These are phyloP conservation scores for Chymomyza caudatula DNA, from an alignment of 2,888 invertebrate species.

Conservation along the genomic window DNA sequence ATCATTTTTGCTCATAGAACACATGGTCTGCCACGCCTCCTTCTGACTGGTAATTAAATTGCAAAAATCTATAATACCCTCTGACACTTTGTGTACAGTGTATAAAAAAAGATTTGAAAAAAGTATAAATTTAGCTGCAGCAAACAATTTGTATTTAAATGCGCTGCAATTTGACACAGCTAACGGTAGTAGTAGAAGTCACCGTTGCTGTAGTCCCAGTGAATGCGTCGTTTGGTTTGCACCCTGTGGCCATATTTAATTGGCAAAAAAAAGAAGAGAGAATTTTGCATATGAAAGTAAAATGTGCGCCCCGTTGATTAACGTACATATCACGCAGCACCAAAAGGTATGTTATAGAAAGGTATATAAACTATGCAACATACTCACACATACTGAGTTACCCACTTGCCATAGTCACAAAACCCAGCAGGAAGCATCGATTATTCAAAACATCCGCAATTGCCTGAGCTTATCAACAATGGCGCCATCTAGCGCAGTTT, in stretches of 20 bases:
- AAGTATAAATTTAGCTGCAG: slow-evolving; percentile 30
- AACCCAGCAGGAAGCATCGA: slow-evolving; percentile 57
- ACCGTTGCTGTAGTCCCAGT: not conserved
- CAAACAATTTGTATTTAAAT: slow-evolving; percentile 70
- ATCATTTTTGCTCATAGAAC: too few relatives aligned
- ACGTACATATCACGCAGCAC: slow-evolving; percentile 43
- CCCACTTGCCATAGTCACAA: not conserved
- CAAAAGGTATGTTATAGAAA: slow-evolving; percentile 31
- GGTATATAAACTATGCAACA: slow-evolving; percentile 30
- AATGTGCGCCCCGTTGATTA: slow-evolving; percentile 28
- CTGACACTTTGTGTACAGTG: too few relatives aligned
- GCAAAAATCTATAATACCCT: too few relatives aligned
- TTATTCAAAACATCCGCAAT: slow-evolving; percentile 71
- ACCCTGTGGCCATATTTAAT: slow-evolving; percentile 59
- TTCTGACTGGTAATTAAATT: too few relatives aligned
- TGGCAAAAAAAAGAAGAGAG: slow-evolving; percentile 59
- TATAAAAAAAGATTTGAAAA: slow-evolving; percentile 10
- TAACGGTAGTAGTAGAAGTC: slow-evolving; percentile 9
- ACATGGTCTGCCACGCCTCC: too few relatives aligned
- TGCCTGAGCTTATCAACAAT: slow-evolving; percentile 61
- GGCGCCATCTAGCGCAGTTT: slow-evolving; percentile 66
- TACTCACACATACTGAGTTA: slow-evolving; percentile 4
- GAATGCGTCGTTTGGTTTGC: not conserved
- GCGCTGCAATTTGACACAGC: slow-evolving; percentile 48
- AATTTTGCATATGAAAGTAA: slow-evolving; percentile 47